These are phyloP conservation scores for Norana najaformis DNA, from an alignment of 2,888 invertebrate genomes.

Conservation along the genomic window DNA sequence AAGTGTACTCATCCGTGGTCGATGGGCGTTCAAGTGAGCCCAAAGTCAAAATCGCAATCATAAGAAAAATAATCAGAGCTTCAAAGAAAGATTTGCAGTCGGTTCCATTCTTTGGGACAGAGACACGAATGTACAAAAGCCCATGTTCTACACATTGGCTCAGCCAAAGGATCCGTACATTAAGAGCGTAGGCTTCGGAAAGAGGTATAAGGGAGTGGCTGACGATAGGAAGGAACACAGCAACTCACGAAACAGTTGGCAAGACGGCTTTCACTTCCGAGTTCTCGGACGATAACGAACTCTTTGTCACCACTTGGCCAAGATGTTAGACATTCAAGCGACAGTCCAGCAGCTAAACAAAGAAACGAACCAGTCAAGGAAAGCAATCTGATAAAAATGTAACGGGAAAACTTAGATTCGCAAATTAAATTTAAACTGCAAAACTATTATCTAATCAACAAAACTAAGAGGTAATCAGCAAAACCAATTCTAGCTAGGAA, in stretches of 20 bases:
- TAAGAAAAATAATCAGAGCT: too few species aligned
- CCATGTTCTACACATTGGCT: too few species aligned
- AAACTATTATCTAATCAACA: too few species aligned
- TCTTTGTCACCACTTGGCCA: slow-evolving; percentile 32
- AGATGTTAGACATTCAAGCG: slow-evolving; percentile 32
- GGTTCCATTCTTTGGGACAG: too few species aligned
- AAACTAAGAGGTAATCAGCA: too few species aligned
- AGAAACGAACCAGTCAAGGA: not conserved
- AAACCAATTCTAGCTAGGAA: not conserved
- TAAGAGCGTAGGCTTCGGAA: not conserved
- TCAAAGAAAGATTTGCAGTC: too few species aligned
- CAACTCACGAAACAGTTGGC: slow-evolving; percentile 37
- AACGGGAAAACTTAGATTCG: not conserved
- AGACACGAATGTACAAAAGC: too few species aligned
- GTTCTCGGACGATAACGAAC: slow-evolving; percentile 32
- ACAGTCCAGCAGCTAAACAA: not conserved
- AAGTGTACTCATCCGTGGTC: too few species aligned
- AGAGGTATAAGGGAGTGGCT: not conserved
- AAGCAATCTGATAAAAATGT: not conserved
- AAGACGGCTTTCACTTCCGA: not conserved
- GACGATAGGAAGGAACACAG: not conserved
- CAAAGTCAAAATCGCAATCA: too few species aligned
- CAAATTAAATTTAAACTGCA: not conserved
- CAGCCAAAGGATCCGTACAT: too few species aligned
- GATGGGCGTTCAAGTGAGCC: too few species aligned